These are phyloP conservation scores for Nomada fabriciana DNA, from an alignment of 2,888 invertebrate genomes.

Conservation along the genomic window DNA sequence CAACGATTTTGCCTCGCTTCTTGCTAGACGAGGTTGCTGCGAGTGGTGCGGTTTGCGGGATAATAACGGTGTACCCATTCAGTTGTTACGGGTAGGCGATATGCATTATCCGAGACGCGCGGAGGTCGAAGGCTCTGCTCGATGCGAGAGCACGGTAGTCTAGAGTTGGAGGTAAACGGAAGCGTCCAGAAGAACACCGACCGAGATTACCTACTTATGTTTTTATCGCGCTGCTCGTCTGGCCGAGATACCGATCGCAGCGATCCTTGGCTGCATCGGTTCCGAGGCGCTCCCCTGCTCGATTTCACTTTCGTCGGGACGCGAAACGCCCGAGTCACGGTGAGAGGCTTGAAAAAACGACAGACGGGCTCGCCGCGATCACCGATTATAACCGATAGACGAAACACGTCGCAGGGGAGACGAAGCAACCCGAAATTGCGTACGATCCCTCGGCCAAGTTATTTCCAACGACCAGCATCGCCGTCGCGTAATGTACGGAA, in stretches of 20 bases:
- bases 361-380: background rate
- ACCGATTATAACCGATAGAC: constrained; percentile 28
- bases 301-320: constrained; percentile 1
- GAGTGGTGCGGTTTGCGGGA: background rate
- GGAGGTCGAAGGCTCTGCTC: constrained; percentile 24
- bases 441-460: constrained; percentile 68
- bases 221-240: background rate
- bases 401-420: constrained; percentile 27
- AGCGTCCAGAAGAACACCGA: background rate
- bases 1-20: background rate
- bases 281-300: background rate
- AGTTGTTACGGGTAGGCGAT: constrained; percentile 23
- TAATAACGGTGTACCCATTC: constrained; percentile 16
- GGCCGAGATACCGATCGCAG: constrained; percentile 1
- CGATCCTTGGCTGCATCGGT: background rate
- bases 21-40: background rate
- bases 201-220: background rate
- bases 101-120: constrained; percentile 10
- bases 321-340: background rate
- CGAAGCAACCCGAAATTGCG: constrained; percentile 68
- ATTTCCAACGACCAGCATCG: constrained; percentile 80
- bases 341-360: background rate
- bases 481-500: constrained; percentile 76
- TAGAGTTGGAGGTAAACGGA: background rate
- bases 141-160: background rate